Percentiles rank a stretch among this genome's conserved stretches.
These are phyloP conservation scores for Callocephalon fimbriatum DNA, from an alignment of 2,113 vertebrate genomes.

Conservation along the genomic window DNA sequence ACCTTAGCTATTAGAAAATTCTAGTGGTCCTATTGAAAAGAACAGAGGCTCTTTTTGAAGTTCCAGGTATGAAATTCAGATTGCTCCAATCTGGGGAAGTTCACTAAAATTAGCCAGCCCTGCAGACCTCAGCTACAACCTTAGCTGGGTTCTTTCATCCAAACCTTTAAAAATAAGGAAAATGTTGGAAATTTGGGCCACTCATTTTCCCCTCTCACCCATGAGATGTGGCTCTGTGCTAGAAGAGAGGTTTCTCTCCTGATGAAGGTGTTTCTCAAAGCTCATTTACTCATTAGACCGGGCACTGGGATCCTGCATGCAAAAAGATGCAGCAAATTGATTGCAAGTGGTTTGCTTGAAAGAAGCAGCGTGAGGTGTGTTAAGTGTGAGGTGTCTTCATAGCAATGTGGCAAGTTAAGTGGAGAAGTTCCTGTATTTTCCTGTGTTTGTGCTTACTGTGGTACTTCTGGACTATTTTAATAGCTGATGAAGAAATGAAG, in stretches of 20 bases:
- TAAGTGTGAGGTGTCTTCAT: neutral
- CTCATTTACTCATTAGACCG: rapidly evolving
- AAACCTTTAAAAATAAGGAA: neutral
- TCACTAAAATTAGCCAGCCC: neutral
- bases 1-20: neutral
- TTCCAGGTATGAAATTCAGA: neutral
- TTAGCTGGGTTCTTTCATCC: neutral
- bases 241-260: neutral
- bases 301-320: neutral
- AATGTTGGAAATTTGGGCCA: neutral
- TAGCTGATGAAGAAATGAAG: neutral
- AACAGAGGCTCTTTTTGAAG: neutral
- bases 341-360: neutral
- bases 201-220: neutral
- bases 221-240: neutral
- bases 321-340: neutral
- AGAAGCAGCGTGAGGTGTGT: neutral
- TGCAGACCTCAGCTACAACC: neutral
- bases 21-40: neutral
- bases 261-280: neutral
- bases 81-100: neutral
- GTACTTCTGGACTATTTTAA: neutral
- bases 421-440: neutral
- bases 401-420: neutral
- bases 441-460: neutral